phyloP scores from a whole-genome alignment of 1,140 invertebrate genomes.

The Penaeus vannamei region DNA sequence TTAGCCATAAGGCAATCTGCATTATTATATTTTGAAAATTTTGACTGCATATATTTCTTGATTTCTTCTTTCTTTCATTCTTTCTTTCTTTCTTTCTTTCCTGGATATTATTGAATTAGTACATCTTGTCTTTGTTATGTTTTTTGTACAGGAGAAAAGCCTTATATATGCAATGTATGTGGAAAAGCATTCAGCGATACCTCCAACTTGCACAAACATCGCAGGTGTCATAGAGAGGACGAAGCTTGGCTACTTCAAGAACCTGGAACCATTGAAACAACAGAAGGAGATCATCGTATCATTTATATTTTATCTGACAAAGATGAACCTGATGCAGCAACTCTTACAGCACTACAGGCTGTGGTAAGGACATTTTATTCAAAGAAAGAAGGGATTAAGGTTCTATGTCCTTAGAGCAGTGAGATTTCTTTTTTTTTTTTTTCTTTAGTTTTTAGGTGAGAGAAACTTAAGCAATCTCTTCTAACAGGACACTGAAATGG shows the following conservation, averaged over 20 bases:
- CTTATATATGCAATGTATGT: conserved; percentile 90
- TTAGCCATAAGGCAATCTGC: not conserved
- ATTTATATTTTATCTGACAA: conserved; percentile 65
- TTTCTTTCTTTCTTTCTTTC: not conserved
- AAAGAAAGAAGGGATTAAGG: too few species aligned
- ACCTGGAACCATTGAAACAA: not conserved
- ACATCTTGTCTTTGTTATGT: not conserved
- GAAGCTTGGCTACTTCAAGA: conserved; percentile 44
- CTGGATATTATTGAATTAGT: not conserved
- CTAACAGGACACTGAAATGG: conserved; percentile 44
- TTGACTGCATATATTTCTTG: not conserved
- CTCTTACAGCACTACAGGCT: conserved; percentile 54
- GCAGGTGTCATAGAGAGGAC: conserved; percentile 42
- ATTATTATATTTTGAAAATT: not conserved
- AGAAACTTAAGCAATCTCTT: not conserved
- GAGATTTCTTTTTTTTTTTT: not conserved
- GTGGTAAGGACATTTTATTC: conserved; percentile 32
- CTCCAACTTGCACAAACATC: conserved; percentile 47
- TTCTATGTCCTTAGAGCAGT: not conserved
- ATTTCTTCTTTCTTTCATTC: not conserved
- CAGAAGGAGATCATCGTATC: conserved; percentile 55
- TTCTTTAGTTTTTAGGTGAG: not conserved
- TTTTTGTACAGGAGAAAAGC: conserved; percentile 74
- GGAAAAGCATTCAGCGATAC: conserved; percentile 81
- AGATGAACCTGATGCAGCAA: conserved; percentile 54